These are phyloP conservation scores for Pseudorhiza aurosa DNA, from an alignment of 30 jellyfish, hydroid and myxozoan genomes.

Conservation along the genomic window DNA sequence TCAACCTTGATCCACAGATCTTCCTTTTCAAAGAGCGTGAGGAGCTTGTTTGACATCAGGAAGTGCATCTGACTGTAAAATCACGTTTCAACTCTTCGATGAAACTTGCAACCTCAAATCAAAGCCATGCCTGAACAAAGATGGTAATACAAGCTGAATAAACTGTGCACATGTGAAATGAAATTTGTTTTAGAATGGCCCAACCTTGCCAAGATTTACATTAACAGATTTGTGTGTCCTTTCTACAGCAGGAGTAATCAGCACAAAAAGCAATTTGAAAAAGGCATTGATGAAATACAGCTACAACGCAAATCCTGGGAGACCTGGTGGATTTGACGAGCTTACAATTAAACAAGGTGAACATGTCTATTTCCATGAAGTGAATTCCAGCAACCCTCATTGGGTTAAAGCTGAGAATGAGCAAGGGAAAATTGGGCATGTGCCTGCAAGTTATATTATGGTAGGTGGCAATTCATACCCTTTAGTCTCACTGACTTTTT, in stretches of 20 bases:
- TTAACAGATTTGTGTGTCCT: neutral
- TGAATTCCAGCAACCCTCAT: slow-evolving; percentile 66
- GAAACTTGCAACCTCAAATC: too few relatives aligned
- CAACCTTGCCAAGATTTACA: too few relatives aligned
- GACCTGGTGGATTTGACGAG: slow-evolving; percentile 98
- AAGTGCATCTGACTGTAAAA: too few relatives aligned
- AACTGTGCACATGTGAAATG: too few relatives aligned
- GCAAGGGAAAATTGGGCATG: slow-evolving; percentile 83
- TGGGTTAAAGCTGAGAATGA: slow-evolving; percentile 86
- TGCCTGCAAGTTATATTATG: slow-evolving; percentile 78
- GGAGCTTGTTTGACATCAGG: too few relatives aligned
- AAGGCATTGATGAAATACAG: slow-evolving; percentile 73
- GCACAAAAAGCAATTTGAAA: neutral
- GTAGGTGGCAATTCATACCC: slow-evolving; percentile 58
- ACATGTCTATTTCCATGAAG: slow-evolving; percentile 45
- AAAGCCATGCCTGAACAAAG: too few relatives aligned
- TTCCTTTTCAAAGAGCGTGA: too few relatives aligned
- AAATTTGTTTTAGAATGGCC: neutral
- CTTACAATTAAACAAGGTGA: slow-evolving; percentile 84
- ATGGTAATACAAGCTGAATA: neutral
- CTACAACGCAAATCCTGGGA: slow-evolving; percentile 80
- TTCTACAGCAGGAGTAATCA: neutral
- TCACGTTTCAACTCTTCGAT: too few relatives aligned
- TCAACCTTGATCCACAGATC: too few relatives aligned
- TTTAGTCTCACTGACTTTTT: neutral